Conservation (phyloP, 2,888 invertebrate genomes). For the Azorinus chamasolen region DNA sequence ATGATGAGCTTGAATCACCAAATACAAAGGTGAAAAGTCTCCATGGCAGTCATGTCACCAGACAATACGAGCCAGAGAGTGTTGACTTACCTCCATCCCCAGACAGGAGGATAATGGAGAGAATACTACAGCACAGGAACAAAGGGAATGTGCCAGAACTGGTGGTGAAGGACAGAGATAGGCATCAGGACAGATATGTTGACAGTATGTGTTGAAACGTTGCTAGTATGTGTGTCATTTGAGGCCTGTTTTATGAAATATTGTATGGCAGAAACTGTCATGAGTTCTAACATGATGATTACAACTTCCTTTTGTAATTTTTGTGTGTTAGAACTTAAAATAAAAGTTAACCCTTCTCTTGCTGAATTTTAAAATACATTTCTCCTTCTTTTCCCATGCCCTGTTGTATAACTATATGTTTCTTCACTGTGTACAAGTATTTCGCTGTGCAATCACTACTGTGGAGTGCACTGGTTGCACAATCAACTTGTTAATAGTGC, state of each 20-base stretch:
- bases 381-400: too few species aligned
- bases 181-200: constrained; percentile 21
- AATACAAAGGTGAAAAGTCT: constrained; percentile 28
- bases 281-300: background rate
- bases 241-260: too few species aligned
- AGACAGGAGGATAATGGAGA: constrained; percentile 48
- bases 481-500: too few species aligned
- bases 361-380: too few species aligned
- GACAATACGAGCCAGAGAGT: constrained; percentile 13
- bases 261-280: background rate
- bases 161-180: constrained; percentile 20
- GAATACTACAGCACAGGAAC: constrained; percentile 53
- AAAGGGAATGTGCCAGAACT: constrained; percentile 41
- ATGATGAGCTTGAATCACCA: constrained; percentile 25
- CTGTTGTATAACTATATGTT: too few species aligned
- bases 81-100: constrained; percentile 38
- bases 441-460: too few species aligned
- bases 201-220: constrained; percentile 13
- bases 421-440: too few species aligned
- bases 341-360: too few species aligned
- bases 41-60: constrained; percentile 37
- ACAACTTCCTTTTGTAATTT: background rate
- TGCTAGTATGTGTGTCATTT: background rate
- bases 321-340: background rate
- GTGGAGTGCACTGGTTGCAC: too few species aligned